These are phyloP conservation scores for Natator depressus DNA, from an alignment of 2,113 vertebrate genomes.

Conservation along the genomic window DNA sequence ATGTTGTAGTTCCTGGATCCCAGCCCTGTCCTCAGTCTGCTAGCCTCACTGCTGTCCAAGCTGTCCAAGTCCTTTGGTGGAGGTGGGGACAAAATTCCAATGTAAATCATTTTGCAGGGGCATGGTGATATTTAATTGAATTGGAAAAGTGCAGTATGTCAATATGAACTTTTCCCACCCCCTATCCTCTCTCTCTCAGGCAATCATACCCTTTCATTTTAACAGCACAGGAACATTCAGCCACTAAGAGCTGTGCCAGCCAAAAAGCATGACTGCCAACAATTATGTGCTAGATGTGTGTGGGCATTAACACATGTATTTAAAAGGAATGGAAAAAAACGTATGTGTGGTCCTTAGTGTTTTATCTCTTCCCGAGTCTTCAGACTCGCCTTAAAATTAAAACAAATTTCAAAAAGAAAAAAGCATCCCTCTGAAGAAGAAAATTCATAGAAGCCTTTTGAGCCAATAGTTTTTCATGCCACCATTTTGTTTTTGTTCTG, in stretches of 20 bases:
- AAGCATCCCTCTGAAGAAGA: constrained; percentile 8
- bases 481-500: not conserved
- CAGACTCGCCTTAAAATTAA: constrained; percentile 64
- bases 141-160: constrained; percentile 65
- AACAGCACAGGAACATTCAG: constrained; percentile 66
- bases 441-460: constrained; percentile 41
- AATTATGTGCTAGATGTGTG: constrained; percentile 73
- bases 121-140: constrained; percentile 66
- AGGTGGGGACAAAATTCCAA: constrained; percentile 41
- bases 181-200: constrained; percentile 44
- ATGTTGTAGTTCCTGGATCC: not conserved
- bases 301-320: constrained; percentile 73
- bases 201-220: constrained; percentile 59
- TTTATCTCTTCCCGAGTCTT: constrained; percentile 59
- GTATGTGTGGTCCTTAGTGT: constrained; percentile 60
- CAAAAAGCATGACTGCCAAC: constrained; percentile 71
- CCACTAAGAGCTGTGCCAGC: constrained; percentile 66
- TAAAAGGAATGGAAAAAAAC: constrained; percentile 71
- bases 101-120: not conserved
- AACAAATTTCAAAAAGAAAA: constrained; percentile 54
- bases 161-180: constrained; percentile 61
- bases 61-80: constrained; percentile 23
- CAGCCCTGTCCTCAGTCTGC: constrained; percentile 6
- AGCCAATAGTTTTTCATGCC: constrained; percentile 36
- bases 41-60: not conserved